phyloP scores from a whole-genome alignment of 2,113 vertebrate genomes.

The Nothocercus julius region DNA sequence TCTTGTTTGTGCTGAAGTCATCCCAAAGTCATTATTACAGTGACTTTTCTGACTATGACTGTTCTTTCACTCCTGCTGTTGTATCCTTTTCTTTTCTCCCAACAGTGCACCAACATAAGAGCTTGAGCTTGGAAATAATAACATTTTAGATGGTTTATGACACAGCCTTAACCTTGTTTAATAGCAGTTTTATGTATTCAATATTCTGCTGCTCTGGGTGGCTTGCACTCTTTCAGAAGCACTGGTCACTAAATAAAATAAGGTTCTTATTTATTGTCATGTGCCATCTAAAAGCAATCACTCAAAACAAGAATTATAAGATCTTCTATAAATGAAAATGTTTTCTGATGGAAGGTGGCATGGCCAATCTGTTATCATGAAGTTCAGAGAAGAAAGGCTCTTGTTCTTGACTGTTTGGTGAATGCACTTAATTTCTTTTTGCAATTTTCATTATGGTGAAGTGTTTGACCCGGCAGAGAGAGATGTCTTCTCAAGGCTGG shows the following conservation, averaged over 20 bases:
- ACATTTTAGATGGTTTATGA: conserved; percentile 61
- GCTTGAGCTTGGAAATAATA: conserved; percentile 47
- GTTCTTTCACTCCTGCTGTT: conserved; percentile 17
- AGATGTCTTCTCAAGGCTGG: conserved; percentile 54
- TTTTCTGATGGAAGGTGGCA: conserved; percentile 57
- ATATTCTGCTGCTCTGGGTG: conserved; percentile 1
- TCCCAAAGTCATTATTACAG: not conserved
- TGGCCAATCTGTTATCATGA: conserved; percentile 52
- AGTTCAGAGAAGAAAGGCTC: conserved; percentile 22
- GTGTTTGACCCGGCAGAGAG: conserved; percentile 67
- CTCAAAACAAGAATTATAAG: conserved; percentile 68
- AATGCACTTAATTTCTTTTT: conserved; percentile 50
- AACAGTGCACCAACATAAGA: not conserved
- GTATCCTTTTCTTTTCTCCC: conserved; percentile 3
- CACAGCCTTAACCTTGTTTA: conserved; percentile 63
- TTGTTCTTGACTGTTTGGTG: conserved; percentile 49
- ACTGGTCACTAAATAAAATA: conserved; percentile 64
- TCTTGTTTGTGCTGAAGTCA: not conserved
- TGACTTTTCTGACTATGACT: not conserved
- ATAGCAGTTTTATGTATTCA: conserved; percentile 46
- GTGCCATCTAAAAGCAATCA: conserved; percentile 66
- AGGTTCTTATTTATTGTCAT: conserved; percentile 50
- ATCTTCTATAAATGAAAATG: conserved; percentile 59
- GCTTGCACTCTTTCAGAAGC: conserved; percentile 36
- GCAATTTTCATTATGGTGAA: conserved; percentile 69